These are phyloP conservation scores for Hyphantria cunea DNA, from an alignment of 1,140 invertebrate species.

Conservation along the genomic window DNA sequence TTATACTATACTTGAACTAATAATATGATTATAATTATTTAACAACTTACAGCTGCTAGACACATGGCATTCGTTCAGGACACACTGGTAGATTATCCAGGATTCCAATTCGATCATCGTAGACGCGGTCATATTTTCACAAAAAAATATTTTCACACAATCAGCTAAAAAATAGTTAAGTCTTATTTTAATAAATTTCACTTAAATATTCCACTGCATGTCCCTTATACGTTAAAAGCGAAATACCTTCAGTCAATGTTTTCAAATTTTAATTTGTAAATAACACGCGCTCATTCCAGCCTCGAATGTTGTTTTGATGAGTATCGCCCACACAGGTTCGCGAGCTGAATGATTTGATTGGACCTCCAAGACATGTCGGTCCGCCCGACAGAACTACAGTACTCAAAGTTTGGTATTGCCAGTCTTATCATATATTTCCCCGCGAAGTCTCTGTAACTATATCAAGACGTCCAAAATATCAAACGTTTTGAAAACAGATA, in stretches of 20 bases:
- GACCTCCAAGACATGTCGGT: constrained; percentile 36
- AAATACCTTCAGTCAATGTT: constrained; percentile 53
- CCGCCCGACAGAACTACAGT: constrained; percentile 40
- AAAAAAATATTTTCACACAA: constrained; percentile 44
- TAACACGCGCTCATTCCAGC: constrained; percentile 47
- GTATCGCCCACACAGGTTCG: constrained; percentile 55
- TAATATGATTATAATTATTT: not conserved
- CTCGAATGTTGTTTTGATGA: constrained; percentile 58
- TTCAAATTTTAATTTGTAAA: constrained; percentile 51
- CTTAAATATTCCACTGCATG: constrained; percentile 39
- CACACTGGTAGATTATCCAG: constrained; percentile 84
- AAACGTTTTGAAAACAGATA: too few species aligned
- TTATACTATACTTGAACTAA: too few species aligned
- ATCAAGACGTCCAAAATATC: too few species aligned
- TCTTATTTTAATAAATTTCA: constrained; percentile 38
- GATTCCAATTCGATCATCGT: constrained; percentile 83
- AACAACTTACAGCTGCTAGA: constrained; percentile 82
- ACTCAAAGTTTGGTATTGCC: constrained; percentile 33
- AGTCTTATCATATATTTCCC: not conserved
- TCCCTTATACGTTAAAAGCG: constrained; percentile 17
- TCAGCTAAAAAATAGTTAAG: constrained; percentile 46
- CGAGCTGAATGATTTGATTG: constrained; percentile 49
- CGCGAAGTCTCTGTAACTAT: not conserved
- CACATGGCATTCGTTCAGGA: constrained; percentile 83
- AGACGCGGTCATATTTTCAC: constrained; percentile 79